Evolutionary conservation across 1,140 invertebrate species (phyloP).

Genomic region (Drosophila tani): DNA sequence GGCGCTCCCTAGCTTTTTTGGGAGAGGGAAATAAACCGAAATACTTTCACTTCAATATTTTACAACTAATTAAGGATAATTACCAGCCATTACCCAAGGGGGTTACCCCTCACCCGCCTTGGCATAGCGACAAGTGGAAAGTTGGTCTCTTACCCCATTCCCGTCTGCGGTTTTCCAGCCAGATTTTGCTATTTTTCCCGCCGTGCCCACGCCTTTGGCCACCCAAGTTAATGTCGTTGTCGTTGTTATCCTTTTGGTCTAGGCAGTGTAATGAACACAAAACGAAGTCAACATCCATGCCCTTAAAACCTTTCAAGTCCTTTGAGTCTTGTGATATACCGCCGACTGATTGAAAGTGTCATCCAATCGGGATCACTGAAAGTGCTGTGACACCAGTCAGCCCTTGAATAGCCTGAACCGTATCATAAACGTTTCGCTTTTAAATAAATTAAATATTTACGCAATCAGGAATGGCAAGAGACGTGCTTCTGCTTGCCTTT

Average conservation of each 20-base stretch:
- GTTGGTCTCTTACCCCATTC: conserved; percentile 11
- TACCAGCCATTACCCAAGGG: conserved; percentile 74
- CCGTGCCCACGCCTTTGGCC: not conserved
- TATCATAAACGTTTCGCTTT: no score
- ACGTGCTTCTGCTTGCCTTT: no score
- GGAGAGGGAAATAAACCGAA: conserved; percentile 31
- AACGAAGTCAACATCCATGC: not conserved
- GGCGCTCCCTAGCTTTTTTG: conserved; percentile 4
- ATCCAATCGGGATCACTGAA: not conserved
- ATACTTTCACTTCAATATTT: conserved; percentile 42
- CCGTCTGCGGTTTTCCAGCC: not conserved
- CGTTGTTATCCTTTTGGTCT: conserved; percentile 17
- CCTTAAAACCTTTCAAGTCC: conserved; percentile 10
- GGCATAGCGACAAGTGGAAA: conserved; percentile 49
- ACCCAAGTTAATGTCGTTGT: conserved; percentile 2
- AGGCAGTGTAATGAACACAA: not conserved
- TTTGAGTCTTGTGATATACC: conserved; percentile 22
- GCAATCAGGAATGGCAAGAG: no score
- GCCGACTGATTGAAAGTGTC: conserved; percentile 10
- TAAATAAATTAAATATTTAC: no score
- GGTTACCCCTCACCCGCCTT: conserved; percentile 12
- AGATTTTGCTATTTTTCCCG: not conserved
- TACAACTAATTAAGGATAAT: conserved; percentile 83
- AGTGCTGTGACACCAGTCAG: not conserved
- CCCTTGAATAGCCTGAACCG: not conserved